Percentiles rank a stretch among this genome's conserved stretches.
Evolutionary conservation across 2,113 vertebrate species (phyloP).

Genomic region (Tricholaema leucomelas): DNA sequence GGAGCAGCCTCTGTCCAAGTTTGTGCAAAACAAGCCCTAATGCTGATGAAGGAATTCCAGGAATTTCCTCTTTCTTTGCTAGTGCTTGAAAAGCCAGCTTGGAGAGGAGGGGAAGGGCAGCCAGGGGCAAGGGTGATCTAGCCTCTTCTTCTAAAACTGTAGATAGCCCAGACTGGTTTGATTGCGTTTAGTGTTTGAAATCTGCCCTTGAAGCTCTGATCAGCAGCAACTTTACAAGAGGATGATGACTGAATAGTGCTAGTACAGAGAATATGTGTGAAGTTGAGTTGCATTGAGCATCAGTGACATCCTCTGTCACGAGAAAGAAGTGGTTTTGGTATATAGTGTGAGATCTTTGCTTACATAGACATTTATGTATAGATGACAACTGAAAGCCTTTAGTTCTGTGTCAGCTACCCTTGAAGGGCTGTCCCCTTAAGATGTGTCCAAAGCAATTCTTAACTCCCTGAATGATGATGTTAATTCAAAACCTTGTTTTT

Average conservation of each 20-base stretch:
- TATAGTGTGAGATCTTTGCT: neutral
- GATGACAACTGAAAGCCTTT: neutral
- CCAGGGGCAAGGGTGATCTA: neutral
- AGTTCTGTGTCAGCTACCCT: neutral
- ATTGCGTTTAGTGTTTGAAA: neutral
- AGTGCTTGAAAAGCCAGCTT: conserved; percentile 11
- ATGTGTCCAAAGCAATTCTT: neutral
- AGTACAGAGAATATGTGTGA: neutral
- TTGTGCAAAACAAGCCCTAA: conserved; percentile 60
- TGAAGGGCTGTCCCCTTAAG: neutral
- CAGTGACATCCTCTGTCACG: neutral
- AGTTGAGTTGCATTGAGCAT: neutral
- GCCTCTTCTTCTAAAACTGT: neutral
- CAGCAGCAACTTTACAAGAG: neutral
- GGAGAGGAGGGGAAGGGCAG: conserved; percentile 16
- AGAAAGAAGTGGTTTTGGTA: neutral
- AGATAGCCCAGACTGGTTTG: neutral
- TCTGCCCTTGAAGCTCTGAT: neutral
- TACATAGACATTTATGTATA: neutral
- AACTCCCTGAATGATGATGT: neutral
- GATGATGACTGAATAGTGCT: neutral
- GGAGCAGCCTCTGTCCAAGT: conserved; percentile 35
- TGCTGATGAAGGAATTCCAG: conserved; percentile 60
- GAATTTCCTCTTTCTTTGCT: conserved; percentile 70
- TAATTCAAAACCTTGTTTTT: neutral